Evolutionary conservation across 2,113 vertebrate species (phyloP).

Genomic region (Orthochromis indermauri): DNA sequence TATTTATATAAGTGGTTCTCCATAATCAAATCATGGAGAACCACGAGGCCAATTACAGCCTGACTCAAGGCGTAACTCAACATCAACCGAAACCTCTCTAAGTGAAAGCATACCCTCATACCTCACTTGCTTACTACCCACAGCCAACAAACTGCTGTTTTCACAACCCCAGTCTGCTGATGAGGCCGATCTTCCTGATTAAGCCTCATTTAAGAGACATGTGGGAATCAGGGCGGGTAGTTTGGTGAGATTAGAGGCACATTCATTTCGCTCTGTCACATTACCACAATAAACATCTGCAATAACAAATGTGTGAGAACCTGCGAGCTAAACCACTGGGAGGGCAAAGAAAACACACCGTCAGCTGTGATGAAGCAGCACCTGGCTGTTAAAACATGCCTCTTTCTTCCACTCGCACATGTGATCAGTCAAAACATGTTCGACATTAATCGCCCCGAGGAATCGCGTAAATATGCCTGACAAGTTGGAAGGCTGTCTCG

Average conservation of each 20-base stretch:
- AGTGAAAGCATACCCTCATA: constrained; percentile 22
- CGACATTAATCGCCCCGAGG: constrained; percentile 12
- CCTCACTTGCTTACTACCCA: constrained; percentile 14
- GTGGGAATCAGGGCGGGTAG: constrained; percentile 13
- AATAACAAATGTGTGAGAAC: constrained; percentile 15
- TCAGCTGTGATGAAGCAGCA: not conserved
- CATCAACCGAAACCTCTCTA: constrained; percentile 16
- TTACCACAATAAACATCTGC: constrained; percentile 26
- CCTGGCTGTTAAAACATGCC: constrained; percentile 1
- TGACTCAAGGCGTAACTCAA: constrained; percentile 20
- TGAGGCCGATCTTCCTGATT: constrained; percentile 19
- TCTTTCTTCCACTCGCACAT: not conserved
- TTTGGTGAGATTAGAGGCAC: not conserved
- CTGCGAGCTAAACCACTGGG: not conserved
- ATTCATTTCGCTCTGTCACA: not conserved
- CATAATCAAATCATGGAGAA: not conserved
- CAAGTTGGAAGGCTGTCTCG: not conserved
- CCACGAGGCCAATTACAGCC: constrained; percentile 18
- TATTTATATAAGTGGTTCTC: not conserved
- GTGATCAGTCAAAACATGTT: constrained; percentile 50
- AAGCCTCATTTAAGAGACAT: constrained; percentile 17
- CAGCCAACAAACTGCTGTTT: constrained; percentile 13
- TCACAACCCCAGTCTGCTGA: constrained; percentile 23
- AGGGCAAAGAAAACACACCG: not conserved
- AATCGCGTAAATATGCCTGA: constrained; percentile 17